Evolutionary conservation across 2,888 invertebrate genomes (phyloP).

Genomic region (Pocota personata): DNA sequence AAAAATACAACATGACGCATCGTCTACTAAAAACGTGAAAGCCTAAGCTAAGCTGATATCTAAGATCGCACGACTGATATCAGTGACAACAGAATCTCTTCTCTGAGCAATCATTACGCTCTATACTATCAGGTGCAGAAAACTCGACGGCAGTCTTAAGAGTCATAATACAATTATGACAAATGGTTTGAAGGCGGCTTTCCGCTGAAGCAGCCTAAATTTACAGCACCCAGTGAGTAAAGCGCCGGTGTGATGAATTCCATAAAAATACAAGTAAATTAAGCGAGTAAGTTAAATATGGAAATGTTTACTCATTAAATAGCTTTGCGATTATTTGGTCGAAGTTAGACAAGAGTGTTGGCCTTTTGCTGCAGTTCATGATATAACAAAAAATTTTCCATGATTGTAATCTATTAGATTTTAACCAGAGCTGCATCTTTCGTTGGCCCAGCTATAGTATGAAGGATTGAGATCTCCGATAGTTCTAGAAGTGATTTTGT

Average conservation of each 20-base stretch:
- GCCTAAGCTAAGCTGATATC: neutral
- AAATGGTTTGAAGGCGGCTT: neutral
- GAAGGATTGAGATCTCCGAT: neutral
- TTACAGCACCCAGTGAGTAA: neutral
- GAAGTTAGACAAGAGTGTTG: neutral
- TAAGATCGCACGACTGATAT: neutral
- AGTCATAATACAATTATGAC: conserved; percentile 1
- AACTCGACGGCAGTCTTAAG: neutral
- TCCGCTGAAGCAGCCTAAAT: neutral
- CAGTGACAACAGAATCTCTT: neutral
- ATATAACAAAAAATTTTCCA: neutral
- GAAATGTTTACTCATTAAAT: neutral
- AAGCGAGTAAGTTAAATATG: neutral
- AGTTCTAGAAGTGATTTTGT: neutral
- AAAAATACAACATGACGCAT: neutral
- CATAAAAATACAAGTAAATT: neutral
- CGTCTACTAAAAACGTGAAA: neutral
- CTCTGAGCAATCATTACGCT: neutral
- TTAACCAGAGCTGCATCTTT: neutral
- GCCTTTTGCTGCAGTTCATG: neutral
- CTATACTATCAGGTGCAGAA: neutral
- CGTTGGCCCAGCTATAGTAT: neutral
- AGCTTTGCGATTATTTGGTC: neutral
- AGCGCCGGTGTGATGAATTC: neutral
- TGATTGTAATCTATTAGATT: neutral